Evolutionary conservation across 2,113 vertebrate species (phyloP), one percentile per base, ranked within the genome.

Genomic region (Rhadina sibilatrix): DNA sequence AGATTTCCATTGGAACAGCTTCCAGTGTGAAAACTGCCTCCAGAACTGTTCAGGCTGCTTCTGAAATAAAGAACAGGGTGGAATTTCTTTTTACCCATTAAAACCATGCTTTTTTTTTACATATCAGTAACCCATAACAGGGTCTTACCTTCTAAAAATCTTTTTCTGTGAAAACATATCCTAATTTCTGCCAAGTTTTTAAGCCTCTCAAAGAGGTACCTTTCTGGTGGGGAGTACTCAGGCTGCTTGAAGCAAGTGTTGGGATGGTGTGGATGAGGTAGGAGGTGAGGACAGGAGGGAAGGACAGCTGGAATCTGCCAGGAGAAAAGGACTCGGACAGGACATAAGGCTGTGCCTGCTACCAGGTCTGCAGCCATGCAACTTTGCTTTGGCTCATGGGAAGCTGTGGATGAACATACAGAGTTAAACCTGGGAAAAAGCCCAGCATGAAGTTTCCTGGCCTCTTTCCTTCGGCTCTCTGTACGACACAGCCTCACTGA

Each of bases 351-450:
- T 44, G 33, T 56, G 65, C 25, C 69, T 60, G 35, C 59, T n/a
- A 5, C 80, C 46, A 31, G 64, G 6, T 42, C 42, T 79, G 78
- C 78, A 71, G 72, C 84, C 37, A 6, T 2, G 4, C 22, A 69
- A 2, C 28, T 54, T 63, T 4, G 40, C 64, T 63, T 63, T 54
- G 27, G 56, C 64, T 63, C 35, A 6, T 33, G 77, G 72, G 80
- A 70, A 47, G 52, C 72, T 66, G 56, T 3, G 4, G 68, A 37
- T 70, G 80, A 64, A 79, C 24, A 11, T 8, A n/a, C 21, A 37
- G 64, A 25, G 27, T 90, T 80, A 81, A 95, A 92, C 50, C 64
- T 83, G 76, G 86, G 79, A 59, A 74, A 71, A 90, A 50, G 74
- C 76, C 61, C 42, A 8, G 54, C 40, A 4, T 68, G 64, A 94